A percentile compares a stretch with the other conserved stretches of the same genome.
Conservation (phyloP, 2,113 vertebrate genomes). For the Oryzias curvinotus region DNA sequence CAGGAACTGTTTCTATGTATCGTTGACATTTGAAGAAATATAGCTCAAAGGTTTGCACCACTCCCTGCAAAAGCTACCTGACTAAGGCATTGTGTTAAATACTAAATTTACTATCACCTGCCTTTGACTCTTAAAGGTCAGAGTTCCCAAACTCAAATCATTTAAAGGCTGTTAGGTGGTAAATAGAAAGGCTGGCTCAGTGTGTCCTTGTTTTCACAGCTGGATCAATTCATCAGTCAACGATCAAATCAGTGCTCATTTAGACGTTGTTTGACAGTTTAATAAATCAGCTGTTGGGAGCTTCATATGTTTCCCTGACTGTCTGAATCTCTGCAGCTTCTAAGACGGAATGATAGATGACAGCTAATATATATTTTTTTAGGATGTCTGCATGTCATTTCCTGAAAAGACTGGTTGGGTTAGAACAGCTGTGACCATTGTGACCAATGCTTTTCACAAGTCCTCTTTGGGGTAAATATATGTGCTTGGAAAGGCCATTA, state of each 20-base stretch:
- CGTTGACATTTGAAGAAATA: too few relatives aligned
- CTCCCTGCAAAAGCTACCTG: too few relatives aligned
- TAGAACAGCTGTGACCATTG: slow-evolving; percentile 20
- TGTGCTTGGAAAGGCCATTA: slow-evolving; percentile 54
- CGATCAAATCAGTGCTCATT: slow-evolving; percentile 65
- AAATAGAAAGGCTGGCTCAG: slow-evolving; percentile 31
- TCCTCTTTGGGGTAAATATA: slow-evolving; percentile 44
- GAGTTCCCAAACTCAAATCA: slow-evolving; percentile 27
- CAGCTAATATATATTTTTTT: slow-evolving; percentile 46
- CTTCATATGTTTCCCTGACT: slow-evolving; percentile 41
- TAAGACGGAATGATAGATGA: slow-evolving; percentile 44
- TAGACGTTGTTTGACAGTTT: slow-evolving; percentile 41
- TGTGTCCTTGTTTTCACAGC: slow-evolving; percentile 48
- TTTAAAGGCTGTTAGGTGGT: slow-evolving; percentile 29
- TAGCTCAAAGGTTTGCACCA: too few relatives aligned
- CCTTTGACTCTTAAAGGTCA: slow-evolving; percentile 7
- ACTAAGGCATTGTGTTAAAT: too few relatives aligned
- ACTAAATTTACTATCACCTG: slow-evolving; percentile 3
- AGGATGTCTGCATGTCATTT: slow-evolving; percentile 50
- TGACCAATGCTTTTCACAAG: slow-evolving; percentile 33
- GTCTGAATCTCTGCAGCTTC: slow-evolving; percentile 42
- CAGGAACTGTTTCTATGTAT: too few relatives aligned
- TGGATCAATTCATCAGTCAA: slow-evolving; percentile 55
- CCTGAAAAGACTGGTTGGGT: slow-evolving; percentile 39
- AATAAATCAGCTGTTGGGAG: slow-evolving; percentile 57